A percentile compares a stretch with the other conserved stretches of the same genome.
Conservation (phyloP, 2,888 invertebrate genomes). For the Gisinianus flammeolus region DNA sequence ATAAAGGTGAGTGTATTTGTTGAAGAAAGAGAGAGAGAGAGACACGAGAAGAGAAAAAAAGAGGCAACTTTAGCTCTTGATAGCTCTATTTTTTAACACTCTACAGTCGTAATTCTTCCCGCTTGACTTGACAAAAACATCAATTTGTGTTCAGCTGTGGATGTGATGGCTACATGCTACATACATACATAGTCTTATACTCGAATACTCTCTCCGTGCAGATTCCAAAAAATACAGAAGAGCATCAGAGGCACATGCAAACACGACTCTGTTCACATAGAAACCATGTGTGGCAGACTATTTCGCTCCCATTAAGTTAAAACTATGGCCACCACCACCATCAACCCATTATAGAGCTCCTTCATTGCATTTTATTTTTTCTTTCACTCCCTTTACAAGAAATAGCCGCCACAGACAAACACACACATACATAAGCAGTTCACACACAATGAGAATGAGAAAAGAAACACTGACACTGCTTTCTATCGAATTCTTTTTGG, state of each 20-base stretch:
- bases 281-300: slow-evolving; percentile 27
- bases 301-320: slow-evolving; percentile 17
- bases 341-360: slow-evolving; percentile 6
- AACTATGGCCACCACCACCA: slow-evolving; percentile 21
- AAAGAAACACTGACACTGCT: slow-evolving; percentile 15
- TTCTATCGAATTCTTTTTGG: slow-evolving; percentile 29
- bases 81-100: slow-evolving; percentile 25
- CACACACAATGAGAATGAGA: background rate
- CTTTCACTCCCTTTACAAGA: slow-evolving; percentile 13
- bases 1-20: background rate
- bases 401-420: background rate
- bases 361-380: slow-evolving; percentile 21
- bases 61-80: slow-evolving; percentile 1
- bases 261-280: slow-evolving; percentile 3
- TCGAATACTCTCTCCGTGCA: background rate
- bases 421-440: background rate
- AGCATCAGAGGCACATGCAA: slow-evolving; percentile 14
- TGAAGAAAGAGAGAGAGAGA: background rate
- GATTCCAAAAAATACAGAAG: background rate
- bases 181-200: too few relatives aligned
- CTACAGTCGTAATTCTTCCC: slow-evolving; percentile 19
- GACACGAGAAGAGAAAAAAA: background rate
- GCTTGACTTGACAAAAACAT: slow-evolving; percentile 25
- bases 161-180: background rate
- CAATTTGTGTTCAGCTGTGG: slow-evolving; percentile 7